phyloP scores from a whole-genome alignment of 2,888 invertebrate genomes.

The Drosophila testacea region DNA sequence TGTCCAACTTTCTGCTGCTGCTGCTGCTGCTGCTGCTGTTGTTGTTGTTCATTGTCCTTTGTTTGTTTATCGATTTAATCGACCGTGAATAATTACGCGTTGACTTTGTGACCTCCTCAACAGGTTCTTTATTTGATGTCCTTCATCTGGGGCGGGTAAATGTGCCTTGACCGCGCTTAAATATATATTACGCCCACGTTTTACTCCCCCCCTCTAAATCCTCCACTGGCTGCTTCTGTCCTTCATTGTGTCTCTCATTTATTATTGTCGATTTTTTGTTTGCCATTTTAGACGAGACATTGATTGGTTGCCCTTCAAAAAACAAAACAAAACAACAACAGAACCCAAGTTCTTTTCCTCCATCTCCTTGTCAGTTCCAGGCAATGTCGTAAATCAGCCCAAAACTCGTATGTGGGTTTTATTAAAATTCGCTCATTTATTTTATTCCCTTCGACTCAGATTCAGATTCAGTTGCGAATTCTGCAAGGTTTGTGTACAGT shows the following conservation, averaged over 20 bases:
- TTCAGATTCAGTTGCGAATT: slow-evolving; percentile 21
- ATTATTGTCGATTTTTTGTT: slow-evolving; percentile 35
- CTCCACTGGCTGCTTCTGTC: background rate
- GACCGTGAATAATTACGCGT: slow-evolving; percentile 59
- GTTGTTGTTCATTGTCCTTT: slow-evolving; percentile 6
- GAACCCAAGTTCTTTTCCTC: background rate
- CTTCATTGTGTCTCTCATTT: slow-evolving; percentile 22
- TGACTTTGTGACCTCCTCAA: slow-evolving; percentile 44
- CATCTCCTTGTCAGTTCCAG: slow-evolving; percentile 28
- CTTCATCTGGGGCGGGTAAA: slow-evolving; percentile 3
- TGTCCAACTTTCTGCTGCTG: slow-evolving; percentile 7
- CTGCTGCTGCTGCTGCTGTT: background rate
- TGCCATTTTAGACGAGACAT: slow-evolving; percentile 42
- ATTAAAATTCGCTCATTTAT: slow-evolving; percentile 44
- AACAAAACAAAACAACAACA: slow-evolving; percentile 10
- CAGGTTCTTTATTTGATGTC: slow-evolving; percentile 35
- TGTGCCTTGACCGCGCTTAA: slow-evolving; percentile 18
- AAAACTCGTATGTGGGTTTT: slow-evolving; percentile 33
- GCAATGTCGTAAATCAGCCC: slow-evolving; percentile 40
- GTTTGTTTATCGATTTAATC: slow-evolving; percentile 70
- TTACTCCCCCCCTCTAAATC: background rate
- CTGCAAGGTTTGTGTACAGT: slow-evolving; percentile 18
- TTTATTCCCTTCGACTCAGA: slow-evolving; percentile 22
- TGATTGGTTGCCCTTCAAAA: slow-evolving; percentile 44
- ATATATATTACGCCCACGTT: slow-evolving; percentile 18